phyloP scores from a whole-genome alignment of 2,113 vertebrate species.

The Ascaphus truei region DNA sequence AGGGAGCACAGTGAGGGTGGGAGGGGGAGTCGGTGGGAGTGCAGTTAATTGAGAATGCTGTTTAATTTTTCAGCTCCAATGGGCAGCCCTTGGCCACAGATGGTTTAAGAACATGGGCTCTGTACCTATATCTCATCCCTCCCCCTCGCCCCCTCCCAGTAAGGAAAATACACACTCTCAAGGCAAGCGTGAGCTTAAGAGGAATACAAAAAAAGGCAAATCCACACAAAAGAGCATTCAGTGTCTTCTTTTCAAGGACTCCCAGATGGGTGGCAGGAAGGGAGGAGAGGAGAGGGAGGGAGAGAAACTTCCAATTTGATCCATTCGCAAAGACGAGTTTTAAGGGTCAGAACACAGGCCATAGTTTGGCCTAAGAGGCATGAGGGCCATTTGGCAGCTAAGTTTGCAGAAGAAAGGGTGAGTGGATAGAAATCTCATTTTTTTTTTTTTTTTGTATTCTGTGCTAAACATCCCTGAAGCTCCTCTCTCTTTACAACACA shows the following conservation, averaged over 20 bases:
- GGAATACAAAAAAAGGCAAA: slow-evolving; percentile 43
- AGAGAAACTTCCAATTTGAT: slow-evolving; percentile 70
- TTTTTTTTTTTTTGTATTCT: too few species aligned
- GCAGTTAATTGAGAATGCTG: slow-evolving; percentile 79
- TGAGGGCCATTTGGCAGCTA: not conserved
- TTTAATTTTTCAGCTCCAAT: slow-evolving; percentile 78
- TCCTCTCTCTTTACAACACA: too few species aligned
- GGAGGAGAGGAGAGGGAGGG: not conserved
- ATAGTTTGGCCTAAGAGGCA: slow-evolving; percentile 39
- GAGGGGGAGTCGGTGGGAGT: not conserved
- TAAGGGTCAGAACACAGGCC: slow-evolving; percentile 85
- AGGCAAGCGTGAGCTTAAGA: slow-evolving; percentile 36
- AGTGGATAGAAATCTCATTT: not conserved
- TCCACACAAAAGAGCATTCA: slow-evolving; percentile 92
- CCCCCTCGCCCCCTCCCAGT: slow-evolving; percentile 39
- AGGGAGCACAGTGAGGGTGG: not conserved
- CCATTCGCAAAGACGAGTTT: slow-evolving; percentile 81
- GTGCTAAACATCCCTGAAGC: too few species aligned
- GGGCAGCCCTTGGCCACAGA: slow-evolving; percentile 86
- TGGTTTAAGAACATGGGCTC: slow-evolving; percentile 84
- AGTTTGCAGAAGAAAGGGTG: not conserved
- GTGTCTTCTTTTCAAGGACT: slow-evolving; percentile 82
- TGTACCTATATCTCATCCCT: slow-evolving; percentile 65
- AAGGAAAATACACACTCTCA: slow-evolving; percentile 38
- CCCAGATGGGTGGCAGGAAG: slow-evolving; percentile 17